Conservation (phyloP, 1,140 invertebrate species). For the Xylocopa sonorina region DNA sequence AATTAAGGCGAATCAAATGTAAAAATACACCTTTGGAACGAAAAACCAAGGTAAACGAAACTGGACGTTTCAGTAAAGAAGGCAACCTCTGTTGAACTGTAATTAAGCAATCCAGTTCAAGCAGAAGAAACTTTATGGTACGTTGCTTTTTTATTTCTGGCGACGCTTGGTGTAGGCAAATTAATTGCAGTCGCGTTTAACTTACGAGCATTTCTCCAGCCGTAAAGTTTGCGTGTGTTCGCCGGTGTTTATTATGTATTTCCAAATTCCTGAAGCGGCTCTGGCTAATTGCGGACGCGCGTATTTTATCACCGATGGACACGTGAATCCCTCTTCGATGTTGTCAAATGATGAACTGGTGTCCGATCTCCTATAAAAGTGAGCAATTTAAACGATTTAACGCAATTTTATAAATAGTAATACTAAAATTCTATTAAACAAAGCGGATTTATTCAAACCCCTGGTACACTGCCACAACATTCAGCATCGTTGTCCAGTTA, state of each 20-base stretch:
- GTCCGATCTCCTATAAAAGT: constrained; percentile 82
- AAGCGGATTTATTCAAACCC: too few relatives aligned
- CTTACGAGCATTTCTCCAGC: constrained; percentile 92
- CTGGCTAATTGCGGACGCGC: constrained; percentile 91
- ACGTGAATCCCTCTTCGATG: constrained; percentile 88
- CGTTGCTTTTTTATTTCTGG: neutral
- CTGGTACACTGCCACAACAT: neutral
- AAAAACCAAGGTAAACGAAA: neutral
- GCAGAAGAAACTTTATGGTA: neutral
- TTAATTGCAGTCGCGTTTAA: constrained; percentile 37
- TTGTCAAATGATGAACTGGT: constrained; percentile 73
- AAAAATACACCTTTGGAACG: neutral
- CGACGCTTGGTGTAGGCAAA: neutral
- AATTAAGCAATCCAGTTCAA: neutral
- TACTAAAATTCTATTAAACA: too few relatives aligned
- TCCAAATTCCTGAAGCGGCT: constrained; percentile 91
- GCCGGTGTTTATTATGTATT: constrained; percentile 93
- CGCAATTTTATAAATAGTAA: neutral
- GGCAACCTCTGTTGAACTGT: neutral
- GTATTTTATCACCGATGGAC: constrained; percentile 92
- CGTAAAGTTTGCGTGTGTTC: constrained; percentile 93
- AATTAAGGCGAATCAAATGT: neutral
- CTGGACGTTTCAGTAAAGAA: neutral
- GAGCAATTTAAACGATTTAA: constrained; percentile 10
- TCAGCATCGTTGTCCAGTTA: neutral